Evolutionary conservation across 2,113 vertebrate genomes (phyloP), one percentile per base, ranked within the genome.

Genomic region (Erythrolamprus reginae): DNA sequence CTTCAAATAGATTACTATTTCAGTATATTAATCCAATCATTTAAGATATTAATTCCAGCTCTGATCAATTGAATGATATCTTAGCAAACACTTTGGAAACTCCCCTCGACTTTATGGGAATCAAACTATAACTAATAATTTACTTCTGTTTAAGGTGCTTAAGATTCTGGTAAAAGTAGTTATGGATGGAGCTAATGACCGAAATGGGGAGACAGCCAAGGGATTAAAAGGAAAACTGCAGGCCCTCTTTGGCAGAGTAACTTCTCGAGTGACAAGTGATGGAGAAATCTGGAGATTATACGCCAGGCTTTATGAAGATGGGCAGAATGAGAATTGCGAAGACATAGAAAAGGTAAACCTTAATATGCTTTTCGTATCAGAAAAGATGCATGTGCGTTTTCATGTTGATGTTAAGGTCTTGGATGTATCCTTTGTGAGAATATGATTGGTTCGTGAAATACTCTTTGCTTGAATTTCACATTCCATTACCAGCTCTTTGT

Each of bases 211-310:
- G n/a, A 93, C 88, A 1, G 97, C 97, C 0, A 93, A 91, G 1
- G 86, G 94, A 42, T 95, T 98, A 55, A 97, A 91, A 86, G 92
- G 96, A 61, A 98, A 98, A 92, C 86, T 99, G 89, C 98, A 96
- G 93, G 98, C 98, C 92, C 97, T 99, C 8, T 93, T 99, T 28
- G 99, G 99, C 28, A 97, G 99, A 93, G 97, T 99, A 93, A 99
- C 97, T 24, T 97, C 98, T n/a, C 97, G 96, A 91, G 97, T 98
- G 95, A 98, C 98, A 90, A 97, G 94, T 1, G 98, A 99, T 51
- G 96, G 96, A 1, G 96, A 98, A 28, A 93, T 99, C 92, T 99
- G 99, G 99, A 97, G 94, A 91, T 97, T 98, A 91, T 99, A 99
- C 15, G 98, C 98, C 7, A 95, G 26, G 5, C 95, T 99, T 0